Percentiles rank a stretch among this genome's conserved stretches.
These are phyloP conservation scores for Intellagama lesueurii DNA, from an alignment of 2,797 vertebrate species.

Conservation along the genomic window DNA sequence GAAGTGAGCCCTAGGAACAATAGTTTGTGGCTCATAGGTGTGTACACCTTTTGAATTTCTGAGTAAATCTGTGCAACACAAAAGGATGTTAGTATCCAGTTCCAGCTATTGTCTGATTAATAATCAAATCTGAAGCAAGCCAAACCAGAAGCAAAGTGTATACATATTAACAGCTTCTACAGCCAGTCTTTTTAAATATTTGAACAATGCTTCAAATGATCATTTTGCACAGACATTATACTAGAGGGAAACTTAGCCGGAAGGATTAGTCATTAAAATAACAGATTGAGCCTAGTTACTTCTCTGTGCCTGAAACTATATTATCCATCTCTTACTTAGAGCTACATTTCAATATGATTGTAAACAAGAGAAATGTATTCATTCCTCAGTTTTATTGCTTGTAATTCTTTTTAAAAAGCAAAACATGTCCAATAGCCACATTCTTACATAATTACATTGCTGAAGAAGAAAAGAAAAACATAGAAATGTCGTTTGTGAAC, in stretches of 20 bases:
- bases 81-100: neutral
- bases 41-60: neutral
- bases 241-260: neutral
- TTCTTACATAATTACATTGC: neutral
- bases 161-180: conserved; percentile 11
- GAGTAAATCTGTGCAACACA: neutral
- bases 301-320: conserved; percentile 18
- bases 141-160: neutral
- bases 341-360: conserved; percentile 25
- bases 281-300: neutral
- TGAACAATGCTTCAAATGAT: conserved; percentile 18
- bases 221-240: neutral
- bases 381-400: conserved; percentile 14
- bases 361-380: conserved; percentile 30
- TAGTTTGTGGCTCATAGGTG: neutral
- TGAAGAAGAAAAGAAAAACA: neutral
- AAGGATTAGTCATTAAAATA: conserved; percentile 33
- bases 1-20: neutral
- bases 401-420: conserved; percentile 17
- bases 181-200: neutral
- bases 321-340: conserved; percentile 29
- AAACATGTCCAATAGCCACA: neutral
- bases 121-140: conserved; percentile 8
- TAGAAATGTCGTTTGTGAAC: neutral
- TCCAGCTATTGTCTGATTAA: neutral